phyloP scores from a whole-genome alignment of 2,888 invertebrate species.

The Galerucella pusilla region DNA sequence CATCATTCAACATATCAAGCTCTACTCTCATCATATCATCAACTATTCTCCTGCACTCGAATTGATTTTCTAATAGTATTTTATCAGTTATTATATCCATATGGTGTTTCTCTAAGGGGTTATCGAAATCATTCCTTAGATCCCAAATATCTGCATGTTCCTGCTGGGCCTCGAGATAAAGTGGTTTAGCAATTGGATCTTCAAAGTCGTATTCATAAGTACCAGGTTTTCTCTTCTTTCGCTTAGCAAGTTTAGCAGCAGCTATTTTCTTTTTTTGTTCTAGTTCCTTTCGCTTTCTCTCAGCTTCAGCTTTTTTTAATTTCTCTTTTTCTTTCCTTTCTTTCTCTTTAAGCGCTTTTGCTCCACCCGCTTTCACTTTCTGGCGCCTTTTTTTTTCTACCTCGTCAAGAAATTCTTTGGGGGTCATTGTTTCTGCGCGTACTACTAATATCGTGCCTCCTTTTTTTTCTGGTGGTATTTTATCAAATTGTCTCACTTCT shows the following conservation, averaged over 20 bases:
- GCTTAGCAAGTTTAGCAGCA: constrained; percentile 50
- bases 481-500: constrained; percentile 72
- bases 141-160: constrained; percentile 69
- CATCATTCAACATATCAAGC: constrained; percentile 68
- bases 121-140: constrained; percentile 65
- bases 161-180: constrained; percentile 62
- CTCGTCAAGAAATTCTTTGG: constrained; percentile 69
- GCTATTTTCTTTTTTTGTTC: constrained; percentile 66
- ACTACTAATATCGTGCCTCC: constrained; percentile 75
- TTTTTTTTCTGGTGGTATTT: constrained; percentile 76
- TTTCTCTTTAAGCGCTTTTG: constrained; percentile 48
- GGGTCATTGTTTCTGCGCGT: constrained; percentile 70
- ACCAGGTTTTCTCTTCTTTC: constrained; percentile 52
- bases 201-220: constrained; percentile 53
- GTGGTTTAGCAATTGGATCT: constrained; percentile 61
- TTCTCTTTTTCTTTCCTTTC: constrained; percentile 45
- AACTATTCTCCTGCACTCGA: constrained; percentile 75
- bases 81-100: constrained; percentile 74
- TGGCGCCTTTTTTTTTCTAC: constrained; percentile 55
- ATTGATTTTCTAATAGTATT: constrained; percentile 73
- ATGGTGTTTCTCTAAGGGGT: constrained; percentile 73
- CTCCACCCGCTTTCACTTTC: constrained; percentile 53
- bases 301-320: constrained; percentile 52
- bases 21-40: constrained; percentile 75
- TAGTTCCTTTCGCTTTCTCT: constrained; percentile 52